Percentiles rank a stretch among this genome's conserved stretches.
Evolutionary conservation across 2,797 vertebrate species (phyloP).

Genomic region (Ispidina lecontei): DNA sequence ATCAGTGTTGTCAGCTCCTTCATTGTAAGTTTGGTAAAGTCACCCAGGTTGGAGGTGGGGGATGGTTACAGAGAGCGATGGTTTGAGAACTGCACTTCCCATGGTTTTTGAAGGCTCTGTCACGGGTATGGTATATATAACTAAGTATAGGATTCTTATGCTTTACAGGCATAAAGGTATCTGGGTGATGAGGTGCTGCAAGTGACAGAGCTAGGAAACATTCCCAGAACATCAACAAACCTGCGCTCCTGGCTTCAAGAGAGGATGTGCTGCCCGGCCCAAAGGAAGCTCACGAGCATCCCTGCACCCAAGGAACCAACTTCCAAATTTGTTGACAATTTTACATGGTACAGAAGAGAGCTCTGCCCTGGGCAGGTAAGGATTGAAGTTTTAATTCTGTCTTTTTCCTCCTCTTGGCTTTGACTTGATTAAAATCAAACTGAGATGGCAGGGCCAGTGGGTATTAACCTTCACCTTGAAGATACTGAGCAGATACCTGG

Average conservation of each 20-base stretch:
- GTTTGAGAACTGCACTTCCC: background rate
- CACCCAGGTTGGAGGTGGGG: background rate
- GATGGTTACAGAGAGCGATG: fast-evolving
- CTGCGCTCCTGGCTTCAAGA: fast-evolving
- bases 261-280: background rate
- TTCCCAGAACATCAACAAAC: background rate
- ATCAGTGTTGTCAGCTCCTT: background rate
- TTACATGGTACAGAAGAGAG: background rate
- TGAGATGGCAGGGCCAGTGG: background rate
- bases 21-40: background rate
- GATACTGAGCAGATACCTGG: background rate
- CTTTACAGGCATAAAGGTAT: background rate
- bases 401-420: background rate
- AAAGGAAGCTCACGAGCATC: background rate
- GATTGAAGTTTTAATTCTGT: background rate
- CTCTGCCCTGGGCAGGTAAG: background rate
- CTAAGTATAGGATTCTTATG: background rate
- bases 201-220: background rate
- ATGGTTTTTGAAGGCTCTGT: constrained; percentile 6
- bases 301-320: background rate
- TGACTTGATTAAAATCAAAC: background rate
- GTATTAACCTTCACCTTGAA: background rate
- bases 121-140: background rate
- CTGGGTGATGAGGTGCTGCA: background rate
- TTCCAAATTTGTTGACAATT: background rate